Evolutionary conservation across 2,113 vertebrate genomes (phyloP), one percentile per base, ranked within the genome.

Genomic region (Canis aureus): DNA sequence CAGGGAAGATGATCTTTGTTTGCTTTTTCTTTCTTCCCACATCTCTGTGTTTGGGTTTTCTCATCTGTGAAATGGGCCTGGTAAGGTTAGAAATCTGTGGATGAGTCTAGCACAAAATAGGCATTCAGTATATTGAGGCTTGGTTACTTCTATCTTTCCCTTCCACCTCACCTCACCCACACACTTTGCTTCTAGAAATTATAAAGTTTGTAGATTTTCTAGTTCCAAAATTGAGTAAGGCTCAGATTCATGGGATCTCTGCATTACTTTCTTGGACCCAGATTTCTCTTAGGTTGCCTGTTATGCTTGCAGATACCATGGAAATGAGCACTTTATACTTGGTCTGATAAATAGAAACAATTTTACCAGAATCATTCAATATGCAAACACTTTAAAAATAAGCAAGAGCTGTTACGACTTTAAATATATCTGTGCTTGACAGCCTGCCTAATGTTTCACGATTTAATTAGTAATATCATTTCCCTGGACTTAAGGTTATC

Each of bases 381-480:
- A 87, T 17, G 2, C 53, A 96, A 95, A 81, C 92, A 74, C 35
- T 92, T 94, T 97, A 88, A 97, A 97, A 97, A 95, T 62, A 59
- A 95, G 81, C 85, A 97, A 83, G 73, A 67, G 55, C 79, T 67
- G 35, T 78, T 87, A 94, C 3, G 35, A n/a, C 59, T 73, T 92
- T 97, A 98, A 98, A 98, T 92, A 55, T 98, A 98, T 98, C 11
- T 67, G 19, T 97, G 82, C 89, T 97, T 91, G 97, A 89, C 86
- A 98, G 79, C 55, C 86, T 97, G 91, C 90, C 79, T 96, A 98
- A 95, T 91, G 53, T 96, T 97, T 94, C 91, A 96, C 0, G 10
- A 59, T 97, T 98, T 97, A 98, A 98, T 98, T 98, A 97, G 82
- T 90, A 98, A 90, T 97, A 98, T 97, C 16, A 94, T 95, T 97